phyloP scores from a whole-genome alignment of 1,140 invertebrate species.

The Microplitis mediator region DNA sequence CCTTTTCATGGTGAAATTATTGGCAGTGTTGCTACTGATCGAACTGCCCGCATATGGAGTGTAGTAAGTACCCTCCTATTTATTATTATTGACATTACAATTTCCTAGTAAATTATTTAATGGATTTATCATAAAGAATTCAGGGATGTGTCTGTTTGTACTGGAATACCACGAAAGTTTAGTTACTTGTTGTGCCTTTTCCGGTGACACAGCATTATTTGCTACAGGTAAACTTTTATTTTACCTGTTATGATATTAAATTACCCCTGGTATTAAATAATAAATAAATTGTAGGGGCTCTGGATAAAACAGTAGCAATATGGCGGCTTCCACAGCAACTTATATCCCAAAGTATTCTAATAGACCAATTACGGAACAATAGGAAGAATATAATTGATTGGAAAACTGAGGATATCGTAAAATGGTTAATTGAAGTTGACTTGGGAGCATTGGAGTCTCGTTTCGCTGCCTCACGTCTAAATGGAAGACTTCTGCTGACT shows the following conservation, averaged over 20 bases:
- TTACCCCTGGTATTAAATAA: not conserved
- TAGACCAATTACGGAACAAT: constrained; percentile 48
- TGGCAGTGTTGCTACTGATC: constrained; percentile 69
- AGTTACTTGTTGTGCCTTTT: constrained; percentile 66
- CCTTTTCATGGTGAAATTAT: constrained; percentile 63
- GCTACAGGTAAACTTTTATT: constrained; percentile 61
- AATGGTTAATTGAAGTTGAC: constrained; percentile 69
- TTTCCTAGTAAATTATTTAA: too few species aligned
- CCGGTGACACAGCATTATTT: constrained; percentile 59
- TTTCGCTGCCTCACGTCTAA: constrained; percentile 62
- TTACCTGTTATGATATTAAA: too few species aligned
- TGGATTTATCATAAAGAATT: constrained; percentile 46
- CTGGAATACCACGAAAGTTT: constrained; percentile 65
- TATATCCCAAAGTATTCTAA: constrained; percentile 53
- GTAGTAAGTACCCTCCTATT: constrained; percentile 57
- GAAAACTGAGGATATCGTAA: constrained; percentile 66
- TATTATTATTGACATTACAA: too few species aligned
- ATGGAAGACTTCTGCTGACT: constrained; percentile 67
- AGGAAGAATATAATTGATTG: constrained; percentile 61
- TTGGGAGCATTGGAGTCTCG: constrained; percentile 61
- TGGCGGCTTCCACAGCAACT: constrained; percentile 66
- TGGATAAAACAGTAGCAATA: constrained; percentile 65
- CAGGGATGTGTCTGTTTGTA: constrained; percentile 65
- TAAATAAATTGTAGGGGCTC: constrained; percentile 46
- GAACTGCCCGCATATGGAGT: constrained; percentile 70